Base-by-base conservation (phyloP, 2,797 vertebrate genomes). In the Austrolebias charrua region DNA sequence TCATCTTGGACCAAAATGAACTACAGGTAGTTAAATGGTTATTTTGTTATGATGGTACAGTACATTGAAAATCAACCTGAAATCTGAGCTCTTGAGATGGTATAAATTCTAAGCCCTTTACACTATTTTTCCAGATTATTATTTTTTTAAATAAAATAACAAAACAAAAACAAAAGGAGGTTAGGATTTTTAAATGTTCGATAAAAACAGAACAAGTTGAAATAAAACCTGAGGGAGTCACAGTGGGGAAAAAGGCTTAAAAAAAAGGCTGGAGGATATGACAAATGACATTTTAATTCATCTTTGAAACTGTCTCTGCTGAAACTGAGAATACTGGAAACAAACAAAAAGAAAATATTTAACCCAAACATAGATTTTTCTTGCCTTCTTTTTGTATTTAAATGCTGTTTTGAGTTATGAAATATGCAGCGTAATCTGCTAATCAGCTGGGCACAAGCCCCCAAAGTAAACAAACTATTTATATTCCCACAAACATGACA, bases 371-470 rank as follows among this genome's bases (percentile, higher is more conserved):
- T 60, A 46, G 33, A 18, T 63, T 11, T 47, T 63, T 54, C 33
- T 40, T 84, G 68, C 33, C 10, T 11, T 38, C 8, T 5, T 47
- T 60, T 54, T 69, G 3, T 53, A 57, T 83, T 79, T 75, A 81
- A 63, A 81, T 65, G 40, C 74, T 74, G 74, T 82, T 82, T 80
- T 65, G 54, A 61, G 46, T 69, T 55, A 78, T 74, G 16, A 78
- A 82, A 83, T 64, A 88, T 86, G 79, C 69, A 85, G 20, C 52
- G 63, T 55, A 66, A 74, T 66, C 66, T 62, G 72, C 57, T 79
- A 80, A 83, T 66, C 69, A 75, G 67, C 56, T 1, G 29, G 46
- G 63, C 68, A 69, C 3, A 14, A 58, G 71, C 71, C 79, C 76
- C 80, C 40, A 24, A 24, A 24, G 24, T 24, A 24, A 85, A 78